Evolutionary conservation across 2,888 invertebrate genomes (phyloP).

Genomic region (Platerodrilus igneus): DNA sequence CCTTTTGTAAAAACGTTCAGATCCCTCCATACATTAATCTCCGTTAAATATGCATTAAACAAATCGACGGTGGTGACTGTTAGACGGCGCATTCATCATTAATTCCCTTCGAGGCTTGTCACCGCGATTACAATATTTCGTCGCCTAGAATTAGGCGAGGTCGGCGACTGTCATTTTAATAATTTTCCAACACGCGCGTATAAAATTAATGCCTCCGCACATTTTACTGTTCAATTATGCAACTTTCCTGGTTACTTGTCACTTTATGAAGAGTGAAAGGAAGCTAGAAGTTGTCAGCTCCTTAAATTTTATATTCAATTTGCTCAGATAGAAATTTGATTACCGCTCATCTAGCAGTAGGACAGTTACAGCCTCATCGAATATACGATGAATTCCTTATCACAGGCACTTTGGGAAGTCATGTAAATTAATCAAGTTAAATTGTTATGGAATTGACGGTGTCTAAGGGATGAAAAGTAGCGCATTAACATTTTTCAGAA

Average conservation of each 20-base stretch:
- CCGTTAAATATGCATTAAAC: conserved; percentile 46
- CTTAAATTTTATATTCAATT: conserved; percentile 50
- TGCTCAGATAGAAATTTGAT: conserved; percentile 44
- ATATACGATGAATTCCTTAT: conserved; percentile 32
- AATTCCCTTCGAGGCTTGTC: conserved; percentile 25
- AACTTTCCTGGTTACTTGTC: conserved; percentile 44
- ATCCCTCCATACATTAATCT: conserved; percentile 43
- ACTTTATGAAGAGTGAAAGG: conserved; percentile 39
- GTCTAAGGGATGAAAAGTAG: too few species aligned
- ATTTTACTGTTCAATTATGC: conserved; percentile 46
- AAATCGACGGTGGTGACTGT: conserved; percentile 40
- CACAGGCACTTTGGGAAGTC: conserved; percentile 29
- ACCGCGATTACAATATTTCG: conserved; percentile 30
- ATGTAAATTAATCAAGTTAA: conserved; percentile 32
- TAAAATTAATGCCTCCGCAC: conserved; percentile 37
- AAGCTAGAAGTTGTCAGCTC: conserved; percentile 43
- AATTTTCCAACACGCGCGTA: conserved; percentile 41
- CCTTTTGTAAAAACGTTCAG: conserved; percentile 28
- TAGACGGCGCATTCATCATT: conserved; percentile 32
- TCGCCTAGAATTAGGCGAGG: conserved; percentile 30
- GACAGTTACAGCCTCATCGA: conserved; percentile 35
- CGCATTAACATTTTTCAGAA: too few species aligned
- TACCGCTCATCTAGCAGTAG: conserved; percentile 39
- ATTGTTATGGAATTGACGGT: conserved; percentile 25
- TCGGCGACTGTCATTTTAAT: conserved; percentile 42